phyloP scores from a whole-genome alignment of 1,140 invertebrate species.

The Lepidotrigona ventralis region DNA sequence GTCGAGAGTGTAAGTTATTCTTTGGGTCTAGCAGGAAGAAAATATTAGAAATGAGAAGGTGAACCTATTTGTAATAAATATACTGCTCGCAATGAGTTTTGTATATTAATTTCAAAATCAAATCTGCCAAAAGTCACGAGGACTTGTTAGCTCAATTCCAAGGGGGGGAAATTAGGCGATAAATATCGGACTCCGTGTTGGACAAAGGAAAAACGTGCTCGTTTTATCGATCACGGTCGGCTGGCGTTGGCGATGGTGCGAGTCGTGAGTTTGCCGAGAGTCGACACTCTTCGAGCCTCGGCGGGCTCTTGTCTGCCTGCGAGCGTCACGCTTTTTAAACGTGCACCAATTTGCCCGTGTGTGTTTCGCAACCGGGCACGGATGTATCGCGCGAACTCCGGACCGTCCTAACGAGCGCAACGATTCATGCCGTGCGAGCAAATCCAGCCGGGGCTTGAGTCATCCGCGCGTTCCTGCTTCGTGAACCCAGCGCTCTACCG shows the following conservation, averaged over 20 bases:
- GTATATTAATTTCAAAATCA: not conserved
- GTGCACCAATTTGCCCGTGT: slow-evolving; percentile 40
- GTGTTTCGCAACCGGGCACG: slow-evolving; percentile 33
- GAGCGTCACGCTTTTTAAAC: slow-evolving; percentile 48
- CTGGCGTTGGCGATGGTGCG: not conserved
- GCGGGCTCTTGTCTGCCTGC: not conserved
- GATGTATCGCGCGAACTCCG: not conserved
- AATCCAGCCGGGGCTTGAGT: slow-evolving; percentile 25
- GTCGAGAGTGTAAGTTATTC: too few species aligned
- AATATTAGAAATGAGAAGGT: too few species aligned
- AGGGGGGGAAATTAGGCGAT: too few species aligned
- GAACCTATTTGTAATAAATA: too few species aligned
- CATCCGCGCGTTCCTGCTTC: slow-evolving; percentile 11
- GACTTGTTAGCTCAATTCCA: too few species aligned
- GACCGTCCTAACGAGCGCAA: slow-evolving; percentile 34
- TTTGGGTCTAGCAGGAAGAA: too few species aligned
- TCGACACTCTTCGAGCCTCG: not conserved
- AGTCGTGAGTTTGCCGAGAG: not conserved
- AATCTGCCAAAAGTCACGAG: too few species aligned
- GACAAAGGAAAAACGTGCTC: not conserved
- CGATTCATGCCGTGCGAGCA: slow-evolving; percentile 27
- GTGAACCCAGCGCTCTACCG: not conserved
- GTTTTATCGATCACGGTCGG: slow-evolving; percentile 25
- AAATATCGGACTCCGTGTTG: too few species aligned
- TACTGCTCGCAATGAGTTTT: not conserved